Evolutionary conservation across 2,797 vertebrate genomes (phyloP), one percentile per base, ranked within the genome.

Genomic region (Amazona finschi): DNA sequence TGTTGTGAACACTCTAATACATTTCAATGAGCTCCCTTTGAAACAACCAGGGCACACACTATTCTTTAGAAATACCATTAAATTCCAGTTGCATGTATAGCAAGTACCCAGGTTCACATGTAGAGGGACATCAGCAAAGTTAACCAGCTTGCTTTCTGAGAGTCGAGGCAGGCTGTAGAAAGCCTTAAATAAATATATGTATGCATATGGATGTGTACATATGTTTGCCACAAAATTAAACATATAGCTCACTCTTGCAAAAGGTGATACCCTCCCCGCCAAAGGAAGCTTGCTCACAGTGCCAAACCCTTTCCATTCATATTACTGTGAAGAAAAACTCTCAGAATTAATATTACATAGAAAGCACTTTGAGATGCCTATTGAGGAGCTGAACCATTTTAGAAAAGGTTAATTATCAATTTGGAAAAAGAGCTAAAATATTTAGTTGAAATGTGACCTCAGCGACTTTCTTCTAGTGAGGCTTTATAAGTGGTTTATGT

Each of bases 11-110:
- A 87, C 86, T 89, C 90, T 78, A 91, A 87, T 86, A 91, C 93
- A 96, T 92, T 97, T 94, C 93, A 96, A 58, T 86, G 95, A 96
- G 79, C 83, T 90, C 80, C 80, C 94, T 95, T 94, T 87, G 86
- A 96, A 93, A 89, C 94, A 88, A 53, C 90, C 75, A 96, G 93
- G 76, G 95, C 94, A 95, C 75, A 67, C 82, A 95, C 43, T 91
- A 93, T 93, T 97, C 93, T 91, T 80, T 28, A 94, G 89, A 94
- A 83, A 95, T 92, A 93, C 92, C 94, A 92, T 85, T 90, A 90
- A 85, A 73, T 96, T 96, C 92, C 95, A 95, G 85, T 82, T 69
- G 83, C 12, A 21, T 90, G 69, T 50, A 76, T n/a, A 96, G 92
- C 19, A 89, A 96, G 92, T 21, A 90, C 93, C 49, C 73, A 86